A percentile compares a stretch with the other conserved stretches of the same genome.
phyloP scores from a whole-genome alignment of 2,113 vertebrate species.

The Poeciliopsis turrubarensis region DNA sequence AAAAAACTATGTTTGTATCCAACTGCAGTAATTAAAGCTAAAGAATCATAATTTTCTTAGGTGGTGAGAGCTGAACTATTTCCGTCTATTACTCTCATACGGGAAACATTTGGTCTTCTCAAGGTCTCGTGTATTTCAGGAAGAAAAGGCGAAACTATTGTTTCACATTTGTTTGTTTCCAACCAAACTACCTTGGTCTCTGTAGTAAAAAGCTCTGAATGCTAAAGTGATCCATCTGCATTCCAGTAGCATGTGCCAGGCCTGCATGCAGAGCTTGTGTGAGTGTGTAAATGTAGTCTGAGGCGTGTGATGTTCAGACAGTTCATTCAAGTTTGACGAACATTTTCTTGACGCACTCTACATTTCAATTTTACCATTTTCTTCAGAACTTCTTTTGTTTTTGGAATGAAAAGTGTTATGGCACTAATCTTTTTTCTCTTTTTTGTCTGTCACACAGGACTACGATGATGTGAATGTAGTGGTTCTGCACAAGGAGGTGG shows the following conservation, averaged over 20 bases:
- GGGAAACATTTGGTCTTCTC: too few relatives aligned
- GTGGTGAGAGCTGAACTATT: too few relatives aligned
- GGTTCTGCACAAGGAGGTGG: conserved; percentile 84
- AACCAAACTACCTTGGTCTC: neutral
- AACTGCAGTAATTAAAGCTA: too few relatives aligned
- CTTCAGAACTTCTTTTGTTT: neutral
- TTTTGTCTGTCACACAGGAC: conserved; percentile 56
- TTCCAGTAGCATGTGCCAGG: neutral
- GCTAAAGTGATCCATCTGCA: neutral
- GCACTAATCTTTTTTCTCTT: neutral
- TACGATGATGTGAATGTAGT: conserved; percentile 80
- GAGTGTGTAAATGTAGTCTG: neutral
- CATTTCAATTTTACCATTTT: neutral
- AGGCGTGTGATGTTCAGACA: neutral
- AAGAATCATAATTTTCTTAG: too few relatives aligned
- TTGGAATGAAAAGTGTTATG: neutral
- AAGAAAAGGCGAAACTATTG: neutral
- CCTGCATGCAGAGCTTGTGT: neutral
- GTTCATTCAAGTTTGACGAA: neutral
- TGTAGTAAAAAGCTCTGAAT: neutral
- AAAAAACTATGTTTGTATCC: too few relatives aligned
- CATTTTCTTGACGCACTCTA: neutral
- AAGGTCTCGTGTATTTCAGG: neutral
- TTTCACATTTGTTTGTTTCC: neutral
- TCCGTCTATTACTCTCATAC: too few relatives aligned